Conservation (phyloP, 1,140 invertebrate species). For the Caenorhabditis latens region DNA sequence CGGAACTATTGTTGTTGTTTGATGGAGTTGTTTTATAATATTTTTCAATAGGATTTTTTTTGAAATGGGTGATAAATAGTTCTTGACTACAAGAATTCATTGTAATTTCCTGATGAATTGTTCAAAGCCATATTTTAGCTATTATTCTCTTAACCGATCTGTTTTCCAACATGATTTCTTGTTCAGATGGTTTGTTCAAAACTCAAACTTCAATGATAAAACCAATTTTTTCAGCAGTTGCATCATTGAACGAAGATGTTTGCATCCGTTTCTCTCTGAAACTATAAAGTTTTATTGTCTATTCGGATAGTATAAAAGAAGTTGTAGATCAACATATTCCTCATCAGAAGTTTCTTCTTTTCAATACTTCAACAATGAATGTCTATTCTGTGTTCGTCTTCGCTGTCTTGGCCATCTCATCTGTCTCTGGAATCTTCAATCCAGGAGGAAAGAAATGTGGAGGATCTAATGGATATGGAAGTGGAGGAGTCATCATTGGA, state of each 20-base stretch:
- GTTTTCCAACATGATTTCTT: too few relatives aligned
- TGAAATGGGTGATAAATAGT: not conserved
- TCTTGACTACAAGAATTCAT: too few relatives aligned
- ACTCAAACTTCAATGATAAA: too few relatives aligned
- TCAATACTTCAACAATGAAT: conserved; percentile 22
- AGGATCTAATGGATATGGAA: not conserved
- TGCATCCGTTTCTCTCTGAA: too few relatives aligned
- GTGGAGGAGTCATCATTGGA: conserved; percentile 29
- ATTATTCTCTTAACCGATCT: too few relatives aligned
- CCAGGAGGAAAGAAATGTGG: conserved; percentile 38
- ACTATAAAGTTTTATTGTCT: too few relatives aligned
- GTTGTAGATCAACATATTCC: not conserved
- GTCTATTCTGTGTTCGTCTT: conserved; percentile 16
- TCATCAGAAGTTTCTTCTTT: not conserved
- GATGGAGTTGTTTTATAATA: not conserved
- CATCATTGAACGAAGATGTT: too few relatives aligned
- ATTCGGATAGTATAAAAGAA: not conserved
- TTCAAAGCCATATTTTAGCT: too few relatives aligned
- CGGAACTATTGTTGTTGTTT: not conserved
- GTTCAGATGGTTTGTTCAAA: too few relatives aligned
- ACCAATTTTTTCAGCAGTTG: too few relatives aligned
- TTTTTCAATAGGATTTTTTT: not conserved
- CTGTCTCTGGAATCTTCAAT: conserved; percentile 22
- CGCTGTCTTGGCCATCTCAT: conserved; percentile 25
- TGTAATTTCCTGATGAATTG: too few relatives aligned